Evolutionary conservation across 2,888 invertebrate species (phyloP), one percentile per base, ranked within the genome.

Genomic region (Glomeris marginata): DNA sequence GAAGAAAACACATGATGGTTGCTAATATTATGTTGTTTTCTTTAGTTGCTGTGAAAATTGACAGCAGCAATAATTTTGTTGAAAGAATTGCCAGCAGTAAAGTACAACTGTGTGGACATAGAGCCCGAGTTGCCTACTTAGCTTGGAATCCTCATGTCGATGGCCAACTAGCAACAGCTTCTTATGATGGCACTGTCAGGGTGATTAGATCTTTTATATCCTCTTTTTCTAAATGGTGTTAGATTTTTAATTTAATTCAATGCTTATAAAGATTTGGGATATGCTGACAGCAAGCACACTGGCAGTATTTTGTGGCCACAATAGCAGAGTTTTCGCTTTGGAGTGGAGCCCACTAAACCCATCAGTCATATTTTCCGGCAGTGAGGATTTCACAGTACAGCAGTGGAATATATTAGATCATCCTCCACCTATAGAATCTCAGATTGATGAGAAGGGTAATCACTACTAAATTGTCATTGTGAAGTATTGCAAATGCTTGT

Each of bases 101-200:
- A 41, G 53, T 57, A 15, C 55, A 54, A 45, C 54, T 68, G 20
- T 57, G 57, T 3, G 69, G 70, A 0, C 83, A 84, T 61, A 65
- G 59, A 22, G 63, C 64, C 1, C 62, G 72, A 35, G 73, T 81
- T 20, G 71, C 76, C 1, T 71, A 73, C 45, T 57, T 80, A 5
- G 68, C 72, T 1, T 84, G 84, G 84, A 81, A 74, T 64, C 79
- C 80, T 0, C 80, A 81, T 60, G 61, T 68, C 2, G 77, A 78
- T 50, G 77, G 73, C 1, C 66, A 71, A 43, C 66, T 88, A 41
- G 72, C 79, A 5, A 77, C 83, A 2, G 77, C 77, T 0, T 78
- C 81, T 1, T 79, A 77, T 53, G 84, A 85, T 63, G 68, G 72
- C 21, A 75, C 77, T 33, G 77, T 77, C 21, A 74, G 80, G 68